These are phyloP conservation scores for Squalus acanthias DNA, from an alignment of 2,797 vertebrate species.

Conservation along the genomic window DNA sequence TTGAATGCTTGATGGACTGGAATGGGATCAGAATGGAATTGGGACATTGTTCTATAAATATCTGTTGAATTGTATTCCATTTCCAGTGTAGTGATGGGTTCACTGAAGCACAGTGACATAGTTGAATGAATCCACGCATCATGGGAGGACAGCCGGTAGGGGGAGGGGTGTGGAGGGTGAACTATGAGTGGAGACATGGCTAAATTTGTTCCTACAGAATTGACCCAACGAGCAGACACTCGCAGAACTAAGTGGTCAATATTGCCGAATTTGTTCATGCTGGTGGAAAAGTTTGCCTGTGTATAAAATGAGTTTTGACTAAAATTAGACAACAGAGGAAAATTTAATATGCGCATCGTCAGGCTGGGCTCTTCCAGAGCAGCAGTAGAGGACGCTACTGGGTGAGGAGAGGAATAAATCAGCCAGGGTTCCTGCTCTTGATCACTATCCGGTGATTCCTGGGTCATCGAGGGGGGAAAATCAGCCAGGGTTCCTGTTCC, in stretches of 20 bases:
- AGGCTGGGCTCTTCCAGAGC: not conserved
- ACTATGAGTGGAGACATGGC: not conserved
- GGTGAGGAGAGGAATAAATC: not conserved
- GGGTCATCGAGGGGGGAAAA: not conserved
- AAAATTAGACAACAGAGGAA: not conserved
- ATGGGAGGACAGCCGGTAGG: not conserved
- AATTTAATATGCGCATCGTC: not conserved
- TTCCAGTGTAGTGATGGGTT: not conserved
- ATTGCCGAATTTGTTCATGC: not conserved
- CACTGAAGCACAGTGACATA: not conserved
- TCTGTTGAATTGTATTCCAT: not conserved
- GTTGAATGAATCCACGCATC: not conserved
- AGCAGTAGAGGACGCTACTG: not conserved
- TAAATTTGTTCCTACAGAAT: not conserved
- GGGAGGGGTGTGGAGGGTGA: not conserved
- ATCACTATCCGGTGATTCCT: not conserved
- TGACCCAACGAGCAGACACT: not conserved
- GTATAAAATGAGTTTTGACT: not conserved
- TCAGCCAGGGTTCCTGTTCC: not conserved
- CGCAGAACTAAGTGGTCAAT: not conserved
- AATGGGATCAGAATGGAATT: not conserved
- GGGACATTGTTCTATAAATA: not conserved
- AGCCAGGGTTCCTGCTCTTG: not conserved
- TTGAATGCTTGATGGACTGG: not conserved
- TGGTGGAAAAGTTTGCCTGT: not conserved